Base-by-base conservation (phyloP, 1,140 invertebrate species). In the Drosophila pallidifrons region DNA sequence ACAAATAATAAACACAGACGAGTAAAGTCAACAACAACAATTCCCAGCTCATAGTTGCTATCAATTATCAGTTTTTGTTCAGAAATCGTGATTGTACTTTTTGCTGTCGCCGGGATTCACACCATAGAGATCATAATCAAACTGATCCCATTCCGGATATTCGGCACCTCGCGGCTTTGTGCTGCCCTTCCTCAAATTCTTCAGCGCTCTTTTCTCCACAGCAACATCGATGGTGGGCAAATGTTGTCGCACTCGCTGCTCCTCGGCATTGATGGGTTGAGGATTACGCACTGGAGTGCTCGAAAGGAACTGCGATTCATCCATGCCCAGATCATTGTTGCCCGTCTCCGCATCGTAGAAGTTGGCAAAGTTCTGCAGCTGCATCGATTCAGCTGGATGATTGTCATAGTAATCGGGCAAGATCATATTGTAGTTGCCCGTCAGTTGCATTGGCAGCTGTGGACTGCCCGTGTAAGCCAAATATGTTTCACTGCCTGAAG, bases 341-440 rank as follows among this genome's bases (percentile, higher is more conserved):
- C 67, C 81, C 0, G 72, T 76, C 51, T 91, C 55, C 5, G 81
- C 68, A 6, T 92, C 91, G 47, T 71, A 55, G 57, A 91, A 92
- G 20, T 78, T 60, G 32, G 78, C 91, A 63, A 92, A 92, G 67
- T 91, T 92, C 55, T 92, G 91, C 78, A 79, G 75, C 35, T 91
- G 79, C 82, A 92, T 92, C 0, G 91, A 92, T 55, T 82, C 91
- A 0, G 79, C 79, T 0, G 91, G 91, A 73, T 86, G 83, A 57
- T 92, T 72, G 52, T 92, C 91, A 13, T 87, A 90, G 45, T 91
- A 90, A 32, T 92, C 91, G 58, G 91, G 79, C 91, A 91, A 91
- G 6, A 92, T 88, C 5, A 86, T 70, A 57, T 92, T 92, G 7
- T 88, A 92, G 58, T 92, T 92, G 2, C 55, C 75, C 0, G 68